Percentiles rank a stretch among this genome's conserved stretches.
phyloP scores from a whole-genome alignment of 2,888 invertebrate genomes.

The Idaea straminata region DNA sequence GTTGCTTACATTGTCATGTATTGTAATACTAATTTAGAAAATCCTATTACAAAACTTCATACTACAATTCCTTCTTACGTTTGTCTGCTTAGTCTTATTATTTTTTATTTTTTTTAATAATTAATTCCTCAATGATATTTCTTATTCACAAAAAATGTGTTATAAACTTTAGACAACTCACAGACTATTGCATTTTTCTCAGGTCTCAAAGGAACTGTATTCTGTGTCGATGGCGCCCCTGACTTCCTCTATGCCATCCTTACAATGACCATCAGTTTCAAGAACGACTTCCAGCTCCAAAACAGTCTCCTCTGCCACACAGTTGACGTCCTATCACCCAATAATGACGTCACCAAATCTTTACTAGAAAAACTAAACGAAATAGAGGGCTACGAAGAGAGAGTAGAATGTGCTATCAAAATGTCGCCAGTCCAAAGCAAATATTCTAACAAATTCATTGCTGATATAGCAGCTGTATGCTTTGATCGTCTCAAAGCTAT shows the following conservation, averaged over 20 bases:
- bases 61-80: too few species aligned
- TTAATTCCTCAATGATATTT: too few species aligned
- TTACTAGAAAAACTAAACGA: slow-evolving; percentile 72
- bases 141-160: too few species aligned
- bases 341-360: slow-evolving; percentile 50
- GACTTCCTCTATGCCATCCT: slow-evolving; percentile 82
- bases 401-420: slow-evolving; percentile 73
- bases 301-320: slow-evolving; percentile 79
- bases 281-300: slow-evolving; percentile 75
- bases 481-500: slow-evolving; percentile 80
- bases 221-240: slow-evolving; percentile 91
- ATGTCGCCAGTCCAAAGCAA: slow-evolving; percentile 58
- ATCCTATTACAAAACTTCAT: too few species aligned
- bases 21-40: not conserved
- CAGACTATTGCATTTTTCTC: slow-evolving; percentile 19
- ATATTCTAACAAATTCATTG: slow-evolving; percentile 55
- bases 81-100: too few species aligned
- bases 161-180: too few species aligned
- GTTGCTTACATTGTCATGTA: too few species aligned
- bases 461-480: slow-evolving; percentile 38
- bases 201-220: slow-evolving; percentile 80
- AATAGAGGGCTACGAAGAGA: slow-evolving; percentile 78
- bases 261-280: slow-evolving; percentile 65
- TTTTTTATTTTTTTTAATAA: too few species aligned
- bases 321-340: slow-evolving; percentile 71